phyloP scores from a whole-genome alignment of 2,113 vertebrate genomes.

The Polyodon spathula region DNA sequence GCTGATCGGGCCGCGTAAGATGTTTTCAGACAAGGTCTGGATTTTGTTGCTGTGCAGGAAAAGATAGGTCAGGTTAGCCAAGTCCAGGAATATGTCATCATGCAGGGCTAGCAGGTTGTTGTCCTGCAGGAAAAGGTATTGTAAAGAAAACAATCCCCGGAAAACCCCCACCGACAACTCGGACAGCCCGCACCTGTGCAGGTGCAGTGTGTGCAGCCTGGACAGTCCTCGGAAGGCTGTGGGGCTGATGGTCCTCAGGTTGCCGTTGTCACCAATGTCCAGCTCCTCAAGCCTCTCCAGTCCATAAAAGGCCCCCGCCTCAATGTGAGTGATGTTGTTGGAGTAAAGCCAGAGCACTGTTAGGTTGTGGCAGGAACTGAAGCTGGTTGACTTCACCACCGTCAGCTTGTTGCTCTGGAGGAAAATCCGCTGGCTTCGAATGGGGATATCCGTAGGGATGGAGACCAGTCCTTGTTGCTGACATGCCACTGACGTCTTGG shows the following conservation, averaged over 20 bases:
- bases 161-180: constrained; percentile 83
- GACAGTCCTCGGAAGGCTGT: constrained; percentile 78
- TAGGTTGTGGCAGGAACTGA: constrained; percentile 85
- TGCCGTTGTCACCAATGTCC: constrained; percentile 88
- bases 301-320: constrained; percentile 78
- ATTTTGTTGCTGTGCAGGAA: constrained; percentile 95
- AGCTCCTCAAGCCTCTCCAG: constrained; percentile 84
- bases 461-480: constrained; percentile 86
- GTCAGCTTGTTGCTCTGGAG: constrained; percentile 89
- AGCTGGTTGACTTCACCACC: constrained; percentile 74
- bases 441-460: constrained; percentile 82
- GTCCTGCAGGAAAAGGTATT: constrained; percentile 94
- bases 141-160: constrained; percentile 79
- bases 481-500: constrained; percentile 86
- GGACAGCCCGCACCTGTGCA: constrained; percentile 86
- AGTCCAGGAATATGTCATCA: constrained; percentile 84
- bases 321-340: constrained; percentile 85
- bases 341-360: constrained; percentile 93
- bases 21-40: constrained; percentile 80
- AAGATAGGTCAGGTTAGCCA: constrained; percentile 90
- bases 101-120: constrained; percentile 78
- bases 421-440: constrained; percentile 87
- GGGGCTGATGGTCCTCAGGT: constrained; percentile 78
- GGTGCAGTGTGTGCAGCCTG: constrained; percentile 84
- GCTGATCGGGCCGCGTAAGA: constrained; percentile 78